Percentiles rank a stretch among this genome's conserved stretches.
Evolutionary conservation across 2,113 vertebrate genomes (phyloP).

Genomic region (Nerophis lumbriciformis): DNA sequence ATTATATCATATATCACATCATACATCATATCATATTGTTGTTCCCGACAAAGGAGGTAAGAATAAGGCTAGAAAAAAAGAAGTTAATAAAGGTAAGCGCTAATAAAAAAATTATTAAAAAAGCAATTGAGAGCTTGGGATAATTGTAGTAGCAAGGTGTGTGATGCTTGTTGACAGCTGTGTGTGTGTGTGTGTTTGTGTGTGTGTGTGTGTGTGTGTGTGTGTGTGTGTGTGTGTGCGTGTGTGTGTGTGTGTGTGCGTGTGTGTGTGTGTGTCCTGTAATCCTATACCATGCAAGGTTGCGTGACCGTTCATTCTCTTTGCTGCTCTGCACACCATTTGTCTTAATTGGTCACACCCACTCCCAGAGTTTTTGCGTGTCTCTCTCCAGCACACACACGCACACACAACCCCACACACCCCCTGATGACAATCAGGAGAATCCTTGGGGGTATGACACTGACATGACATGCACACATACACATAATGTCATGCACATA

Average conservation of each 20-base stretch:
- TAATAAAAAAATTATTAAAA: conserved; percentile 25
- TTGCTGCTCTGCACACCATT: conserved; percentile 46
- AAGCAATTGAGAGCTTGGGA: conserved; percentile 41
- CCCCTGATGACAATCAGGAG: conserved; percentile 32
- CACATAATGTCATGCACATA: conserved; percentile 1
- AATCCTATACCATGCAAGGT: conserved; percentile 57
- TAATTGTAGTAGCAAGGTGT: conserved; percentile 38
- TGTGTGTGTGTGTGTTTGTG: no score
- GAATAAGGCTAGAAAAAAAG: conserved; percentile 33
- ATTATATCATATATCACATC: no score
- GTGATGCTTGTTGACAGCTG: conserved; percentile 60
- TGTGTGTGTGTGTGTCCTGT: conserved; percentile 37
- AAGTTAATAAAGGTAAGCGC: conserved; percentile 11
- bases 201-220: conserved; percentile 27
- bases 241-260: conserved; percentile 28
- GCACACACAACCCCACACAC: conserved; percentile 33
- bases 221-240: conserved; percentile 31
- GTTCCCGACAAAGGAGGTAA: neutral
- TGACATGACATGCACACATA: conserved; percentile 33
- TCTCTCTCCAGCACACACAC: conserved; percentile 8
- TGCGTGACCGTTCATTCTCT: conserved; percentile 54
- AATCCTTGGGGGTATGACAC: conserved; percentile 46
- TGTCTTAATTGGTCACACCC: conserved; percentile 54
- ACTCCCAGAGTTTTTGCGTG: conserved; percentile 16
- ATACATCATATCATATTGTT: no score